A percentile compares a stretch with the other conserved stretches of the same genome.
Conservation (phyloP, 2,888 invertebrate species). For the Asteroscopus sphinx region DNA sequence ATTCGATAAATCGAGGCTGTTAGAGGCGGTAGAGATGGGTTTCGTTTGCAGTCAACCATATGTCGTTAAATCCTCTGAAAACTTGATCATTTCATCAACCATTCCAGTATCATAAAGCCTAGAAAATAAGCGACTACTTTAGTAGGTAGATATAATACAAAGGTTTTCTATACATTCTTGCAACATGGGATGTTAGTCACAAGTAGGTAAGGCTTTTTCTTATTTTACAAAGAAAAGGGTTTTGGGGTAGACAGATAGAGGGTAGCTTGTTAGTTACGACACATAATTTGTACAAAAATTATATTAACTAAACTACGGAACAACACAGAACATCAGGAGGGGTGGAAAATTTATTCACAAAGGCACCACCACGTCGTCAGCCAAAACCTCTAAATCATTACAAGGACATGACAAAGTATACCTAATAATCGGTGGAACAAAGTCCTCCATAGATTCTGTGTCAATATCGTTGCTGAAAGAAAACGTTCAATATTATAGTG, state of each 20-base stretch:
- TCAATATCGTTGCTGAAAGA: slow-evolving; percentile 87
- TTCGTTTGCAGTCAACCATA: not conserved
- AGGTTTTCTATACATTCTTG: slow-evolving; percentile 31
- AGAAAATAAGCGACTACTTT: slow-evolving; percentile 32
- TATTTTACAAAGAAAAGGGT: slow-evolving; percentile 31
- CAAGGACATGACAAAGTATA: slow-evolving; percentile 68
- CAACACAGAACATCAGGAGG: slow-evolving; percentile 52
- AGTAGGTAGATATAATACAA: slow-evolving; percentile 13
- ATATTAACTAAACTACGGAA: slow-evolving; percentile 32
- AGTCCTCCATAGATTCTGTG: slow-evolving; percentile 71
- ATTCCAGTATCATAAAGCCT: slow-evolving; percentile 23
- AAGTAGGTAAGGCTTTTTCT: slow-evolving; percentile 30
- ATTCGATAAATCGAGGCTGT: too few relatives aligned
- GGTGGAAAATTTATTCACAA: slow-evolving; percentile 73
- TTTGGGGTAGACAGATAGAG: slow-evolving; percentile 29
- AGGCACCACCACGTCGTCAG: slow-evolving; percentile 60
- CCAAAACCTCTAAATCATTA: slow-evolving; percentile 69
- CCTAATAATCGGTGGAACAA: slow-evolving; percentile 81
- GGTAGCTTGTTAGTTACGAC: slow-evolving; percentile 57
- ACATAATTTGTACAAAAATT: slow-evolving; percentile 43
- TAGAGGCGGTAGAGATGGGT: not conserved
- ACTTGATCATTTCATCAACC: not conserved
- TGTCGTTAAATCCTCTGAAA: slow-evolving; percentile 1
- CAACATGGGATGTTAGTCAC: slow-evolving; percentile 56
- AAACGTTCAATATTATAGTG: slow-evolving; percentile 71